These are phyloP conservation scores for Bovichtus diacanthus DNA, from an alignment of 2,797 vertebrate genomes.

Conservation along the genomic window DNA sequence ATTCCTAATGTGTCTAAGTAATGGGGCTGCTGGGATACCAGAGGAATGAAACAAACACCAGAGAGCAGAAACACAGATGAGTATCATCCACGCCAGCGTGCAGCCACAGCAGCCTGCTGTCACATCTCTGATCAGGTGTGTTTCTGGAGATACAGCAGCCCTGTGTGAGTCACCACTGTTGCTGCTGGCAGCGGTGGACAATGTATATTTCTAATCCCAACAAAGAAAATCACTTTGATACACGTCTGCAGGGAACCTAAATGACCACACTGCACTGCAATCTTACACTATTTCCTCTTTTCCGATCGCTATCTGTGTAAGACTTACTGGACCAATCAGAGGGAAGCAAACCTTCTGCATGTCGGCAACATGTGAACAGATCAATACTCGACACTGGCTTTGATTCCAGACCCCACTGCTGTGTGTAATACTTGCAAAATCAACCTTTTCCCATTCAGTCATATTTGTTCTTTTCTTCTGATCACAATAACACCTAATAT, in stretches of 20 bases:
- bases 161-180: constrained; percentile 59
- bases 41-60: neutral
- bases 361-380: neutral
- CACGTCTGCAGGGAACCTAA: neutral
- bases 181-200: constrained; percentile 5
- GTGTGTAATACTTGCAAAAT: neutral
- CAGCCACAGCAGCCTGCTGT: no score
- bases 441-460: no score
- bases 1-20: neutral
- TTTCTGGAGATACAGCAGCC: constrained; percentile 1
- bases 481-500: neutral
- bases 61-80: neutral
- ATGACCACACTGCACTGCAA: neutral
- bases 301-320: neutral
- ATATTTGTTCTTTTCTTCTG: neutral
- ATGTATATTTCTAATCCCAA: constrained; percentile 12
- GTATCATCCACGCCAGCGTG: neutral
- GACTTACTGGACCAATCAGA: neutral
- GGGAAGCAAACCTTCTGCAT: neutral
- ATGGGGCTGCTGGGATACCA: neutral
- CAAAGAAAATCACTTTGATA: constrained; percentile 24
- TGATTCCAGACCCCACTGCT: neutral
- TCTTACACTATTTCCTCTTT: neutral
- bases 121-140: constrained; percentile 16
- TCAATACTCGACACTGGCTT: neutral